Evolutionary conservation across 1,140 invertebrate genomes (phyloP).

Genomic region (Diorhabda sublineata): DNA sequence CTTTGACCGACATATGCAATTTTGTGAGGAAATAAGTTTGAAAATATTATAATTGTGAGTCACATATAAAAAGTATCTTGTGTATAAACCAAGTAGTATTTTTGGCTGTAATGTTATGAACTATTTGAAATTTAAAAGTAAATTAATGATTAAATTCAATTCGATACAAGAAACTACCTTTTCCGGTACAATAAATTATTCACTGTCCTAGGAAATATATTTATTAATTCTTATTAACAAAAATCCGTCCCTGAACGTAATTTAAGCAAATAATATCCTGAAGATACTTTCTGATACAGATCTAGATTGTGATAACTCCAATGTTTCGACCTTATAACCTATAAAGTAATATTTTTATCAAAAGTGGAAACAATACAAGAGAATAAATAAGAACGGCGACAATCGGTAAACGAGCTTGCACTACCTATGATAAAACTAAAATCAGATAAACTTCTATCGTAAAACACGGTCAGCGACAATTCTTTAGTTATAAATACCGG

Average conservation of each 20-base stretch:
- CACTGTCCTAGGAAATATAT: too few species aligned
- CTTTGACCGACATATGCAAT: too few species aligned
- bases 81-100: too few species aligned
- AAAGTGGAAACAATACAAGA: slow-evolving; percentile 3
- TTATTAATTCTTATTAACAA: not conserved
- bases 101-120: too few species aligned
- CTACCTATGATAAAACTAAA: slow-evolving; percentile 16
- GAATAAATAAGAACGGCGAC: slow-evolving; percentile 12
- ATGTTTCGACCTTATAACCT: not conserved
- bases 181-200: too few species aligned
- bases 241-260: not conserved
- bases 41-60: too few species aligned
- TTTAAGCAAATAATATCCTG: not conserved
- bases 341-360: slow-evolving; percentile 1
- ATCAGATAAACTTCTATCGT: slow-evolving; percentile 23
- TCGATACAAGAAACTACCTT: too few species aligned
- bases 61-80: too few species aligned
- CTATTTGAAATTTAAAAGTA: too few species aligned
- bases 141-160: too few species aligned
- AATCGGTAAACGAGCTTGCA: slow-evolving; percentile 14
- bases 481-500: slow-evolving; percentile 23
- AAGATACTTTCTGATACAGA: not conserved
- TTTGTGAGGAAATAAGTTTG: too few species aligned
- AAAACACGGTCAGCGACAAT: slow-evolving; percentile 20
- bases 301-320: not conserved